Evolutionary conservation across 92 coral and sea anemone genomes (phyloP).

Genomic region (Chrysogorgia sp.): DNA sequence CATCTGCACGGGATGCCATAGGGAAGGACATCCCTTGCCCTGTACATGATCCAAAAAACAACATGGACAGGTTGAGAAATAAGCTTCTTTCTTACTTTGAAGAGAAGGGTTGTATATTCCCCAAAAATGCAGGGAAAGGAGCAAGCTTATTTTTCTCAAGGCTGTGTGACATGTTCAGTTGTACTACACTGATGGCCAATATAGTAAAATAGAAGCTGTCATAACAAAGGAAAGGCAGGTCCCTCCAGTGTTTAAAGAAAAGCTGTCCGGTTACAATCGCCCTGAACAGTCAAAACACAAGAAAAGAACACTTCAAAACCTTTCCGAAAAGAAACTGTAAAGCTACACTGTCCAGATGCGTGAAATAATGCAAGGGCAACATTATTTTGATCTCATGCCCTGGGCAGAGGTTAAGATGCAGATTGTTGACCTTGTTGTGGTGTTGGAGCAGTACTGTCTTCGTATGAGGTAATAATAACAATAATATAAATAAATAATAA

Average conservation of each 20-base stretch:
- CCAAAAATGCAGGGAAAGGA: slow-evolving; percentile 25
- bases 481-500: background rate
- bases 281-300: slow-evolving; percentile 44
- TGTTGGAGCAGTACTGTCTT: slow-evolving; percentile 5
- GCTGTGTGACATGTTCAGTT: slow-evolving; percentile 2
- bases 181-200: slow-evolving; percentile 48
- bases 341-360: slow-evolving; percentile 9
- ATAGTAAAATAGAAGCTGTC: slow-evolving; percentile 27
- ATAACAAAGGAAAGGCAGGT: slow-evolving; percentile 3
- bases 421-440: slow-evolving; percentile 5
- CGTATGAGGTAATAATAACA: slow-evolving; percentile 27
- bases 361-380: slow-evolving; percentile 14
- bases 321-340: slow-evolving; percentile 27
- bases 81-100: slow-evolving; percentile 26
- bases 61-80: slow-evolving; percentile 39
- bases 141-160: slow-evolving; percentile 31
- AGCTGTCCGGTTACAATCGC: slow-evolving; percentile 44
- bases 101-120: slow-evolving; percentile 38
- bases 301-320: slow-evolving; percentile 37
- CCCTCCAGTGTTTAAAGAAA: slow-evolving; percentile 33
- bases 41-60: slow-evolving; percentile 36
- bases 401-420: slow-evolving; percentile 22
- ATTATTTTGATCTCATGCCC: slow-evolving; percentile 3
- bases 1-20: slow-evolving; percentile 41
- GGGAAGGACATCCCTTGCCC: slow-evolving; percentile 4